Conservation (phyloP, 2,888 invertebrate genomes). For the Ophion slaviceki region DNA sequence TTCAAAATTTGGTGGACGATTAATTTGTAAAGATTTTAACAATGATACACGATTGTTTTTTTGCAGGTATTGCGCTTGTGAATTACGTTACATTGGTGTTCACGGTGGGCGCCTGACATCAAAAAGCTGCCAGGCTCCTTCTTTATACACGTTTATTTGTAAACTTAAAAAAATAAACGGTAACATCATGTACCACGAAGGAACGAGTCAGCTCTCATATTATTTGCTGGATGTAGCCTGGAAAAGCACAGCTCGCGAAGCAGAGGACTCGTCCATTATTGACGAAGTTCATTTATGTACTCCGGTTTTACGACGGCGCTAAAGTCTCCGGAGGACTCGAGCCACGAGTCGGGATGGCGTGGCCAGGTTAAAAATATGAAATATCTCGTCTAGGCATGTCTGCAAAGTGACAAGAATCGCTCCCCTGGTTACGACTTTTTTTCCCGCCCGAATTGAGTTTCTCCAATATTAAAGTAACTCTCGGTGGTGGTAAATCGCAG, state of each 20-base stretch:
- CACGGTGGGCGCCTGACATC: too few species aligned
- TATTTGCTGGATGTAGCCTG: constrained; percentile 4
- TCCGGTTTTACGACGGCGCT: constrained; percentile 80
- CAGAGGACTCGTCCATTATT: constrained; percentile 75
- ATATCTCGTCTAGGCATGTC: constrained; percentile 23
- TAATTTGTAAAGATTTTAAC: background rate
- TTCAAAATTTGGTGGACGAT: background rate
- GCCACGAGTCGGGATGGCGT: constrained; percentile 38
- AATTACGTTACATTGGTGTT: background rate
- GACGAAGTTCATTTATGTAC: constrained; percentile 82
- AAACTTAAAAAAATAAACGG: constrained; percentile 72
- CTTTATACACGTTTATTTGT: constrained; percentile 62
- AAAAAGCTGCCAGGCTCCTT: background rate
- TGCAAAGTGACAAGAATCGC: constrained; percentile 23
- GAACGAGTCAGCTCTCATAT: constrained; percentile 73
- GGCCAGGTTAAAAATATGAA: constrained; percentile 74
- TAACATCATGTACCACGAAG: constrained; percentile 78
- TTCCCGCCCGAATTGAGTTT: constrained; percentile 12
- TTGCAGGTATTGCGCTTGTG: background rate
- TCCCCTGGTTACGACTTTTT: constrained; percentile 26
- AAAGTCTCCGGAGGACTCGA: constrained; percentile 73
- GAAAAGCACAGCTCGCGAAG: constrained; percentile 39
- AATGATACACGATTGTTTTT: background rate
- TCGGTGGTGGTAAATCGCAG: background rate
- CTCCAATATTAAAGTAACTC: constrained; percentile 22